phyloP scores from a whole-genome alignment of 2,888 invertebrate species.

The Perithous albicinctus region DNA sequence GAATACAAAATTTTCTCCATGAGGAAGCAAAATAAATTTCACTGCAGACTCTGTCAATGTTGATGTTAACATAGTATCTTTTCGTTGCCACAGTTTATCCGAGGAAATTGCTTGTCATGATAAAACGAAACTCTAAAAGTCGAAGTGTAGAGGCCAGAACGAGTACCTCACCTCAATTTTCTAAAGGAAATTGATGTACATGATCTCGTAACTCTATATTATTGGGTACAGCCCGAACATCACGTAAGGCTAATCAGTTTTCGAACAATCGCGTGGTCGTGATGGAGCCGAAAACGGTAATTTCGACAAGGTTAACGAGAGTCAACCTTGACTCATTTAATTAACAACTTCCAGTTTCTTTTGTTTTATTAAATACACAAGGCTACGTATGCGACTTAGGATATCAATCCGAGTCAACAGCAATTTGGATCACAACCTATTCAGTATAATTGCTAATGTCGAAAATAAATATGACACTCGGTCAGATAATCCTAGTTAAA shows the following conservation, averaged over 20 bases:
- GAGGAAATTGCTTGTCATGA: constrained; percentile 56
- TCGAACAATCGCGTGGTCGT: constrained; percentile 67
- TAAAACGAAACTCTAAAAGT: constrained; percentile 17
- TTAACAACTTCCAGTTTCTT: constrained; percentile 10
- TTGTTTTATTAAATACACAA: neutral
- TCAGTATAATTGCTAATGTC: neutral
- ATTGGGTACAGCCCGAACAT: constrained; percentile 20
- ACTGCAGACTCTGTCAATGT: neutral
- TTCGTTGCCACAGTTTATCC: constrained; percentile 22
- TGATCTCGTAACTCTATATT: constrained; percentile 3
- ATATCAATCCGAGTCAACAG: too few relatives aligned
- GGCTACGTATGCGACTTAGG: too few relatives aligned
- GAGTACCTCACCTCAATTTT: constrained; percentile 28
- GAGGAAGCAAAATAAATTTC: neutral
- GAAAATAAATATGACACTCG: neutral
- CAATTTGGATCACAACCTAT: too few relatives aligned
- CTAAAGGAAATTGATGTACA: constrained; percentile 39
- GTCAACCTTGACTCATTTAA: constrained; percentile 69
- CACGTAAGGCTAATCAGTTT: constrained; percentile 62
- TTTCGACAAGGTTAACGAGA: constrained; percentile 66
- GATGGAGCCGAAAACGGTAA: constrained; percentile 59
- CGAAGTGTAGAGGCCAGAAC: neutral
- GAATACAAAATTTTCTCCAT: too few relatives aligned
- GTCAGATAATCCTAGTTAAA: neutral
- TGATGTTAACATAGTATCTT: neutral